A percentile compares a stretch with the other conserved stretches of the same genome.
These are phyloP conservation scores for Philaenus spumarius DNA, from an alignment of 1,140 invertebrate species.

Conservation along the genomic window DNA sequence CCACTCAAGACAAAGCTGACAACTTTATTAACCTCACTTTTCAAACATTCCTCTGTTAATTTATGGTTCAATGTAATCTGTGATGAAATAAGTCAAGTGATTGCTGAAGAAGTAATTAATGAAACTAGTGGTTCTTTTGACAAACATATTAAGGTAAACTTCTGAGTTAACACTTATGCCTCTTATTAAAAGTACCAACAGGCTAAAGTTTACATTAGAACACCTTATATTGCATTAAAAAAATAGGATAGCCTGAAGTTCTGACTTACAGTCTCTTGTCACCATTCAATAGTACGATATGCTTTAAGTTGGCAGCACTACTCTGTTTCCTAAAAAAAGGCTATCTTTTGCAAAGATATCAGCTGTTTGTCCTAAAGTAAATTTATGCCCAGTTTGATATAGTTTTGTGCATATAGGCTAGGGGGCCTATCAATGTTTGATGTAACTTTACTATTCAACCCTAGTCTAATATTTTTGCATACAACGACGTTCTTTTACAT, in stretches of 20 bases:
- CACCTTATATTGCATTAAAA: neutral
- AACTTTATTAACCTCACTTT: conserved; percentile 49
- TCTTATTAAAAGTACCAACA: conserved; percentile 6
- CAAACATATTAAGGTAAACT: conserved; percentile 43
- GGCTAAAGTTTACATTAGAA: neutral
- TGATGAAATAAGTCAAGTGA: conserved; percentile 53
- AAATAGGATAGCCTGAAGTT: neutral
- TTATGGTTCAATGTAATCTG: conserved; percentile 61
- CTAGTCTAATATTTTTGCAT: too few species aligned
- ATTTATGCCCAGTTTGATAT: too few species aligned
- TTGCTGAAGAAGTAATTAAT: conserved; percentile 51
- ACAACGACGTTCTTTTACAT: too few species aligned
- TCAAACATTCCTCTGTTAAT: conserved; percentile 44
- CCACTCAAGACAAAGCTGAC: conserved; percentile 52
- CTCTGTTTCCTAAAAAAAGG: too few species aligned
- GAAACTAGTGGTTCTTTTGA: conserved; percentile 38
- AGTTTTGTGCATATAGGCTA: too few species aligned
- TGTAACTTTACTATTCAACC: too few species aligned
- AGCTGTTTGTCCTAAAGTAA: too few species aligned
- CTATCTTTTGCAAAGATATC: neutral
- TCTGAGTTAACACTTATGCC: conserved; percentile 26
- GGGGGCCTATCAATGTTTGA: too few species aligned
- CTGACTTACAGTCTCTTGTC: neutral
- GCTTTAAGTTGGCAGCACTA: too few species aligned
- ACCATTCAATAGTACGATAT: neutral